These are phyloP conservation scores for Scaptomyza flava DNA, from an alignment of 2,888 invertebrate genomes.

Conservation along the genomic window DNA sequence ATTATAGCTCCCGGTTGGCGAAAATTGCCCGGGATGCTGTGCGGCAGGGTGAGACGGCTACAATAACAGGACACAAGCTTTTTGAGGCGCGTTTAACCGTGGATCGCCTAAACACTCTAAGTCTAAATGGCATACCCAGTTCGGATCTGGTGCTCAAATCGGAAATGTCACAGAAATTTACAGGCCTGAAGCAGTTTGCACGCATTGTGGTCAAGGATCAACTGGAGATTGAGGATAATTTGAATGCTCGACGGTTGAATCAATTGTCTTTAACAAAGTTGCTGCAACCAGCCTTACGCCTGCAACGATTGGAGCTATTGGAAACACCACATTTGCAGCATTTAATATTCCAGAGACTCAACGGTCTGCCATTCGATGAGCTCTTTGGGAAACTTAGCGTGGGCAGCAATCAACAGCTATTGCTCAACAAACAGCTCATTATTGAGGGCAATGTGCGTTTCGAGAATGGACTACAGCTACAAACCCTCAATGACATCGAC, in stretches of 20 bases:
- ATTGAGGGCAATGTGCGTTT: slow-evolving; percentile 79
- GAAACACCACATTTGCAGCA: slow-evolving; percentile 53
- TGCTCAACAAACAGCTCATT: slow-evolving; percentile 78
- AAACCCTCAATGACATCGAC: slow-evolving; percentile 65
- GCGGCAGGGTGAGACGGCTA: slow-evolving; percentile 62
- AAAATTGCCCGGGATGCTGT: slow-evolving; percentile 66
- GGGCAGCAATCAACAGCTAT: slow-evolving; percentile 42
- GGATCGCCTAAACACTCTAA: slow-evolving; percentile 38
- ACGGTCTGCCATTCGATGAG: slow-evolving; percentile 73
- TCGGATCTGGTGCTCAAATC: slow-evolving; percentile 63
- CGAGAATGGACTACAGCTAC: slow-evolving; percentile 57
- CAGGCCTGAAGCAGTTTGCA: slow-evolving; percentile 61
- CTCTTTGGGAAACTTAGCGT: slow-evolving; percentile 60
- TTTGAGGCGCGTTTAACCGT: slow-evolving; percentile 64
- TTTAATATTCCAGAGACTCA: slow-evolving; percentile 72
- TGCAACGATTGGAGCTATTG: slow-evolving; percentile 65
- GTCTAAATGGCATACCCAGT: slow-evolving; percentile 61
- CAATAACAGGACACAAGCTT: slow-evolving; percentile 68
- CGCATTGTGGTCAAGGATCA: slow-evolving; percentile 58
- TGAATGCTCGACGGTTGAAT: slow-evolving; percentile 64
- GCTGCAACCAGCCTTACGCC: slow-evolving; percentile 55
- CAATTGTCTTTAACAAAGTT: slow-evolving; percentile 52
- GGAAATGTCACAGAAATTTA: slow-evolving; percentile 46
- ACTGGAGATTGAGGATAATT: slow-evolving; percentile 31
- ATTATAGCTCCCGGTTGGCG: slow-evolving; percentile 66